Conservation (phyloP, 2,888 invertebrate species). For the Caenorhabditis macrosperma region DNA sequence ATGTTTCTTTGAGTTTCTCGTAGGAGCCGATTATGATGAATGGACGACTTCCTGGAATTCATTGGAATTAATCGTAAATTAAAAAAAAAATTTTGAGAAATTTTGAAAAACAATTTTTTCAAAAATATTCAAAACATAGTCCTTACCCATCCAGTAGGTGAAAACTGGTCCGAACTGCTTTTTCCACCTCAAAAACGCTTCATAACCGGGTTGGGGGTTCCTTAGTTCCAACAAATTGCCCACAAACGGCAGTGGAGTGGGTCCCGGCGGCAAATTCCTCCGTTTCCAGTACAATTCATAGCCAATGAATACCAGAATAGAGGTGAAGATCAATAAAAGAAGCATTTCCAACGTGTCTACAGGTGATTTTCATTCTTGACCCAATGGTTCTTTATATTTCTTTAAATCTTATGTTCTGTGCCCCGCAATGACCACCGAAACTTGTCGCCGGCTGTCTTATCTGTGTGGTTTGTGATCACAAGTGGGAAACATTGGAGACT, state of each 20-base stretch:
- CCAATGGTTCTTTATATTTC: no score
- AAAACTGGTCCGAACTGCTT: constrained; percentile 46
- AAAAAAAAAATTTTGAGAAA: no score
- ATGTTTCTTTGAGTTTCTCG: constrained; percentile 1
- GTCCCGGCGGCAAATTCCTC: constrained; percentile 56
- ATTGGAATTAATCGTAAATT: no score
- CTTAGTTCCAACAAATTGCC: constrained; percentile 34
- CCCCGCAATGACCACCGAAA: no score
- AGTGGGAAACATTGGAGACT: no score
- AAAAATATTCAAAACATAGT: no score
- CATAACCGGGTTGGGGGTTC: constrained; percentile 37
- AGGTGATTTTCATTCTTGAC: no score
- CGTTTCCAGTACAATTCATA: constrained; percentile 55
- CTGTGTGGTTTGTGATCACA: no score
- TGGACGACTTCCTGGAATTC: not conserved
- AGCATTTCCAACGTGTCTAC: constrained; percentile 1
- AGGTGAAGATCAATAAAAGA: constrained; percentile 13
- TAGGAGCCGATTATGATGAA: not conserved
- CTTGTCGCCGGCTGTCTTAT: no score
- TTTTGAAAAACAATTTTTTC: no score
- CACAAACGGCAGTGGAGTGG: constrained; percentile 32
- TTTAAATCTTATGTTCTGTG: no score
- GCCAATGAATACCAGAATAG: constrained; percentile 26
- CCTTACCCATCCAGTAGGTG: constrained; percentile 47
- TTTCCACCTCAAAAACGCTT: constrained; percentile 17